Evolutionary conservation across 1,140 invertebrate genomes (phyloP), one percentile per base, ranked within the genome.

Genomic region (Polyergus mexicanus): DNA sequence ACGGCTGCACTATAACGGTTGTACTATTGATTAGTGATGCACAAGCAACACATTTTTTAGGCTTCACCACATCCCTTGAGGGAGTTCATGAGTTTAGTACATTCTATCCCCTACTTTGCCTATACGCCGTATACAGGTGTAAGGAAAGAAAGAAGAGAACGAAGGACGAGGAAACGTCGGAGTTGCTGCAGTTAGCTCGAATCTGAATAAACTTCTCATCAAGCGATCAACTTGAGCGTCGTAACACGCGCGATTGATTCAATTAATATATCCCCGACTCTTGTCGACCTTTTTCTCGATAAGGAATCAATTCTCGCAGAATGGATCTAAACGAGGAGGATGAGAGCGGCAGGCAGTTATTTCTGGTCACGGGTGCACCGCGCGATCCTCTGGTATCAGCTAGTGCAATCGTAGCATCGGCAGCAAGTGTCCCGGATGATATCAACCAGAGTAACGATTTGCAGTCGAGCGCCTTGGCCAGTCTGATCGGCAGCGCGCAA

Each of bases 241-340:
- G 47, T 75, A 35, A 69, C 44, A 47, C 51, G 77, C n/a, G 62
- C 54, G 81, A 89, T 76, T 81, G 83, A 88, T 86, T 89, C 47
- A 72, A 77, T 75, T 75, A 51, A 51, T 19, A 22, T 25, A 22
- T 32, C 44, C 38, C 54, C 54, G 47, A 74, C 1, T 32, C 32
- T n/a, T 16, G n/a, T 38, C 56, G 35, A 28, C n/a, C 32, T 22
- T 16, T 22, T 5, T 19, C 62, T 22, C 66, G 35, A 16, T 7
- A 19, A 51, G 16, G 47, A 25, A 44, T 16, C 25, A 65, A 62
- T 19, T 71, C 47, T 25, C 32, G 25, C 54, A 58, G 54, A 41
- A 95, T 95, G 94, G 93, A 95, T 44, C 83, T 95, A 65, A 95
- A 94, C 86, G 94, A 94, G 44, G 93, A 95, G 41, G 92, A 94